phyloP scores from a whole-genome alignment of 2,113 vertebrate species.

The Tyrannus savana region DNA sequence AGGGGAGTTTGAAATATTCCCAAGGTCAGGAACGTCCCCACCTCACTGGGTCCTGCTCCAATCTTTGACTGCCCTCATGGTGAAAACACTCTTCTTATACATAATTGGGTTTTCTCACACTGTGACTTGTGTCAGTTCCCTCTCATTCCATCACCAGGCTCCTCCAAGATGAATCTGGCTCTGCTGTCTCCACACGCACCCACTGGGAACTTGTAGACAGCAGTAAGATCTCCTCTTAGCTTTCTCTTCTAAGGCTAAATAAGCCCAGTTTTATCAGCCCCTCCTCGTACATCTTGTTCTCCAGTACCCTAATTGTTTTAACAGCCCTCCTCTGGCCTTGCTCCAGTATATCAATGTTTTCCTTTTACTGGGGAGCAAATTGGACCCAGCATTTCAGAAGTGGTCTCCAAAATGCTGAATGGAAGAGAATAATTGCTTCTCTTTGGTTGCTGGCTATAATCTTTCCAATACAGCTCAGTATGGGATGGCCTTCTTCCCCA shows the following conservation, averaged over 20 bases:
- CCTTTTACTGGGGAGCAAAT: slow-evolving; percentile 12
- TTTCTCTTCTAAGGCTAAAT: not conserved
- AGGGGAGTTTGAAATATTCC: not conserved
- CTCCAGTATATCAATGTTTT: slow-evolving; percentile 10
- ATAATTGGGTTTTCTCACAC: not conserved
- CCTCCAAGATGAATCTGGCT: not conserved
- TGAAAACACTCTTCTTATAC: not conserved
- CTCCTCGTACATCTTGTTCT: not conserved
- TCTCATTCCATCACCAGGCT: not conserved
- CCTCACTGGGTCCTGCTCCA: not conserved
- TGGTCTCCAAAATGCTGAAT: not conserved
- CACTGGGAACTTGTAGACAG: not conserved
- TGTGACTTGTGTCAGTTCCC: not conserved
- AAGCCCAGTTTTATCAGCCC: slow-evolving; percentile 17
- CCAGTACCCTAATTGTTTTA: slow-evolving; percentile 1
- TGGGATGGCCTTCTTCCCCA: not conserved
- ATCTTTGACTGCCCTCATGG: not conserved
- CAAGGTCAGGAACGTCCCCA: not conserved
- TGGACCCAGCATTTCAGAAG: not conserved
- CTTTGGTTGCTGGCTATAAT: not conserved
- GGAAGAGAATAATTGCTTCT: not conserved
- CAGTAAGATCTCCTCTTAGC: not conserved
- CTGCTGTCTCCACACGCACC: not conserved
- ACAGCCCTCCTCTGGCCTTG: slow-evolving; percentile 45
- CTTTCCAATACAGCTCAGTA: slow-evolving; percentile 12